Percentiles rank a stretch among this genome's conserved stretches.
phyloP scores from a whole-genome alignment of 1,140 invertebrate species.

The Leptinotarsa lineolata region DNA sequence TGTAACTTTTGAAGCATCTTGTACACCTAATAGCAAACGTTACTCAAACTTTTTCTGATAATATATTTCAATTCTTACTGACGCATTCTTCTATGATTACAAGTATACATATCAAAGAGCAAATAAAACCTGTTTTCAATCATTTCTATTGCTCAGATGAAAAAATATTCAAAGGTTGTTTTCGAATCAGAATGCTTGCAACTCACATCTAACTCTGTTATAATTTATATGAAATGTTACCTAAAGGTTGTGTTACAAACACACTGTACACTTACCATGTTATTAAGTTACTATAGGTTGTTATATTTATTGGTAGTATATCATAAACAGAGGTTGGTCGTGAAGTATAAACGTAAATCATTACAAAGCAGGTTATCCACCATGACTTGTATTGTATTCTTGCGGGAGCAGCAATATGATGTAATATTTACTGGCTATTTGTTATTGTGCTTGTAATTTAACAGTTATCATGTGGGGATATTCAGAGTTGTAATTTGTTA shows the following conservation, averaged over 20 bases:
- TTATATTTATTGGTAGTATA: slow-evolving; percentile 7
- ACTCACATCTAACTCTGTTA: no score
- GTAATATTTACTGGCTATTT: neutral
- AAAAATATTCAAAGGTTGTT: no score
- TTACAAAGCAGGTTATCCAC: neutral
- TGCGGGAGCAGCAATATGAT: neutral
- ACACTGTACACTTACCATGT: neutral
- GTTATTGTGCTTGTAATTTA: neutral
- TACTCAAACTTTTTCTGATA: no score
- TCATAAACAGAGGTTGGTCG: neutral
- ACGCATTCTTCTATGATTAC: no score
- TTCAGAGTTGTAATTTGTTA: neutral
- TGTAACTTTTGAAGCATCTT: no score
- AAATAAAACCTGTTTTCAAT: no score
- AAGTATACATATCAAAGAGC: no score
- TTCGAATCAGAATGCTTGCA: no score
- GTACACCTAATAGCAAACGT: no score
- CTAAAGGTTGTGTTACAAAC: neutral
- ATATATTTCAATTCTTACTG: no score
- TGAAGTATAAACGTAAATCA: neutral
- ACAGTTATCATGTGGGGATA: neutral
- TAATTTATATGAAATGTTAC: neutral
- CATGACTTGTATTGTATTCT: neutral
- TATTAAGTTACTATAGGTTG: neutral
- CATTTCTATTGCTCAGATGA: no score